A percentile compares a stretch with the other conserved stretches of the same genome.
Evolutionary conservation across 2,113 vertebrate genomes (phyloP).

Genomic region (Heliornis fulica): DNA sequence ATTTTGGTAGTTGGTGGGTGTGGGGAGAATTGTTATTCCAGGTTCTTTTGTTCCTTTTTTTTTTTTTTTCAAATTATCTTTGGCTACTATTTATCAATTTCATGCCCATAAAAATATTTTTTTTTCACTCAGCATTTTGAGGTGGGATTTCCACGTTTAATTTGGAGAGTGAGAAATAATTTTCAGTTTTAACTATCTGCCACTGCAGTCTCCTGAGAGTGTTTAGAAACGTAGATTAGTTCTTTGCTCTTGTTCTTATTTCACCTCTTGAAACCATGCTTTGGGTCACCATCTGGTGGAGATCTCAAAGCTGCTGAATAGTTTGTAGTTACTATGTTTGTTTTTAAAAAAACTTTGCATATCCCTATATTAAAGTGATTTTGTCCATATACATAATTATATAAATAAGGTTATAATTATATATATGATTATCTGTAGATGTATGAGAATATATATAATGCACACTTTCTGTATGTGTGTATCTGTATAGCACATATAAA

Average conservation of each 20-base stretch:
- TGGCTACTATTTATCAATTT: background rate
- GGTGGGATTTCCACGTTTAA: background rate
- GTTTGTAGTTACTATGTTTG: background rate
- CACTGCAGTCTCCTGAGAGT: slow-evolving; percentile 74
- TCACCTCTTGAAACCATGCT: slow-evolving; percentile 42
- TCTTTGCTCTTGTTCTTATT: background rate
- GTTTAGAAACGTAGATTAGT: slow-evolving; percentile 40
- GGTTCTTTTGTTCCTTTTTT: background rate
- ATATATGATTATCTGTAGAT: background rate
- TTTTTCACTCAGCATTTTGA: background rate
- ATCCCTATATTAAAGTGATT: background rate
- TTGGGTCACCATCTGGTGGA: slow-evolving; percentile 72
- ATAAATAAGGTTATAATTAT: background rate
- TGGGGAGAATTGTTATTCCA: background rate
- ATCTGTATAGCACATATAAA: background rate
- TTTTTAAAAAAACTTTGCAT: background rate
- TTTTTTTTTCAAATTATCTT: background rate
- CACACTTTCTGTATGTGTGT: background rate
- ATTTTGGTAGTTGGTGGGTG: background rate
- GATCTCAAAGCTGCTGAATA: slow-evolving; percentile 28
- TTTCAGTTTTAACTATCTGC: background rate
- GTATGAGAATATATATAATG: background rate
- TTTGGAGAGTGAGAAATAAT: background rate
- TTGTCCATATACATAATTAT: background rate
- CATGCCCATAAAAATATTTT: background rate